These are phyloP conservation scores for Gonocerus acuteangulatus DNA, from an alignment of 2,888 invertebrate genomes.

Conservation along the genomic window DNA sequence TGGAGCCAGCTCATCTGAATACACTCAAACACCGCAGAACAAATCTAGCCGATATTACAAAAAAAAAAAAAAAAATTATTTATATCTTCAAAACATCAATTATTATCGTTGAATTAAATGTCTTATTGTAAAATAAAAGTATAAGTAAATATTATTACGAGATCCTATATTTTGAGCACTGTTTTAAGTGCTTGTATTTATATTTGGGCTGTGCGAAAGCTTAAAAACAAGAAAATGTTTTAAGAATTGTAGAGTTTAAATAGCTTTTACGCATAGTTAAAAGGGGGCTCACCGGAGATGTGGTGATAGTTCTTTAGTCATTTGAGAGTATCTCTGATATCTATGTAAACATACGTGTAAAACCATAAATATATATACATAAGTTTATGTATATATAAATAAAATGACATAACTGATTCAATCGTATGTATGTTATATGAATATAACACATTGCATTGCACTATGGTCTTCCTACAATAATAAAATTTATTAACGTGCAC, in stretches of 20 bases:
- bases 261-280: constrained; percentile 38
- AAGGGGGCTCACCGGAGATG: constrained; percentile 29
- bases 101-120: constrained; percentile 35
- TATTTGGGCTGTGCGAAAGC: constrained; percentile 56
- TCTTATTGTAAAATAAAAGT: constrained; percentile 37
- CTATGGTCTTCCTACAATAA: constrained; percentile 30
- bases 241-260: constrained; percentile 38
- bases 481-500: constrained; percentile 20
- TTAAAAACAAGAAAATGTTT: constrained; percentile 38
- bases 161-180: constrained; percentile 50
- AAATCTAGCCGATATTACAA: constrained; percentile 28
- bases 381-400: not conserved
- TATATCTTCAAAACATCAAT: constrained; percentile 31
- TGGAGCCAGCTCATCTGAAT: constrained; percentile 31
- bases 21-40: constrained; percentile 34
- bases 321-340: constrained; percentile 32
- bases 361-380: not conserved
- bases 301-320: constrained; percentile 29
- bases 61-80: too few species aligned
- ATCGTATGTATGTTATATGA: constrained; percentile 18
- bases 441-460: constrained; percentile 32
- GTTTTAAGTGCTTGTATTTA: constrained; percentile 56
- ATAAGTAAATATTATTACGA: constrained; percentile 36
- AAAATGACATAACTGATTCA: not conserved
- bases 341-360: constrained; percentile 14